These are phyloP conservation scores for Aphaenogaster rudis DNA, from an alignment of 1,140 invertebrate genomes.

Conservation along the genomic window DNA sequence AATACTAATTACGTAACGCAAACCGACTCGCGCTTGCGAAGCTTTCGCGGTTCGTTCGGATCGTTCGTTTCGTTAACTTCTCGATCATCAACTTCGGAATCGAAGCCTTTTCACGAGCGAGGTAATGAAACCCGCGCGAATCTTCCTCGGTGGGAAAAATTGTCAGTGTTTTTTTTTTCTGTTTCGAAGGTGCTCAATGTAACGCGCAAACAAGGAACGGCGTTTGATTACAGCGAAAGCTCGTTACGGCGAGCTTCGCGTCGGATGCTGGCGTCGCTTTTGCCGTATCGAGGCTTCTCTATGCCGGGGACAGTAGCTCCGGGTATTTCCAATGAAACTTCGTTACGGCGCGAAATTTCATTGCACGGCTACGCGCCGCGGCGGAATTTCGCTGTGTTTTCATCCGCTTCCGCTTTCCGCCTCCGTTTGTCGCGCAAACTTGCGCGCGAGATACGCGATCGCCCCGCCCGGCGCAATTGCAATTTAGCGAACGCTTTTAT, in stretches of 20 bases:
- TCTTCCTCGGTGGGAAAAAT: background rate
- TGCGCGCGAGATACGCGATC: conserved; percentile 6
- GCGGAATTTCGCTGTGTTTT: conserved; percentile 24
- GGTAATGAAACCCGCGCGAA: background rate
- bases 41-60: background rate
- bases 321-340: conserved; percentile 13
- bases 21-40: background rate
- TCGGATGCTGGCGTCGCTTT: background rate
- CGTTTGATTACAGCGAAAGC: conserved; percentile 1
- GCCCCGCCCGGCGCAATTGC: background rate
- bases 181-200: background rate
- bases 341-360: conserved; percentile 19
- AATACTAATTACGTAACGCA: conserved; percentile 15
- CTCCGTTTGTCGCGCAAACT: conserved; percentile 8
- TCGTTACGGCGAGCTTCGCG: background rate
- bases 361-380: background rate
- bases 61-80: background rate
- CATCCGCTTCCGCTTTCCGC: background rate
- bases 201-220: conserved; percentile 2
- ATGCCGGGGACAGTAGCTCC: background rate
- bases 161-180: background rate
- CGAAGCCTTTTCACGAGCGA: background rate
- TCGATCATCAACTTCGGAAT: background rate
- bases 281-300: background rate
- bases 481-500: conserved; percentile 34